Conservation (phyloP, 2,113 vertebrate species). For the Myotis yumanensis region DNA sequence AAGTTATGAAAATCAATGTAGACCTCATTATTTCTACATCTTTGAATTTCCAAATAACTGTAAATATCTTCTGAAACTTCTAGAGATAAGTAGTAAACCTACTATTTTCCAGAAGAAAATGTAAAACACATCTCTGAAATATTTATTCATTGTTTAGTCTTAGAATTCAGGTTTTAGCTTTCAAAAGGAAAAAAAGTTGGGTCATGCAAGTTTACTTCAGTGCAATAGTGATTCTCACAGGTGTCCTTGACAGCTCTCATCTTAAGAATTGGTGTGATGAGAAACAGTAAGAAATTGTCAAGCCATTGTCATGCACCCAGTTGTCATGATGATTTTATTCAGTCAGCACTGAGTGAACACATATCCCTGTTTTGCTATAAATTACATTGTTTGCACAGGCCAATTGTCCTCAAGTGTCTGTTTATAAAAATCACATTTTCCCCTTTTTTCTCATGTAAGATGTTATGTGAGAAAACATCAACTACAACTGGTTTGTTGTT, state of each 20-base stretch:
- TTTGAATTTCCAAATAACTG: constrained; percentile 50
- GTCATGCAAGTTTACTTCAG: background rate
- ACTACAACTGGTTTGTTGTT: too few relatives aligned
- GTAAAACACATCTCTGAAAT: constrained; percentile 36
- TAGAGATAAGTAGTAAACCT: background rate
- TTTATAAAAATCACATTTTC: constrained; percentile 49
- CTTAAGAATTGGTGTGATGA: constrained; percentile 37
- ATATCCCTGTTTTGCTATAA: constrained; percentile 49
- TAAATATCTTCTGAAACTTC: constrained; percentile 37
- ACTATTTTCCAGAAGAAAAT: constrained; percentile 37
- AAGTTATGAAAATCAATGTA: background rate
- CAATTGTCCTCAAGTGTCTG: constrained; percentile 22
- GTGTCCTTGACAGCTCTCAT: constrained; percentile 26
- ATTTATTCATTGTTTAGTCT: background rate
- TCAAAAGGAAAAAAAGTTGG: background rate
- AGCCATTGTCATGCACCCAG: constrained; percentile 34
- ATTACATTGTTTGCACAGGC: background rate
- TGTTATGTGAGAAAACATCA: background rate
- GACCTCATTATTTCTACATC: background rate
- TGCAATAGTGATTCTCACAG: background rate
- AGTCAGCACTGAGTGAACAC: constrained; percentile 40
- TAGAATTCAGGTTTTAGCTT: constrained; percentile 32
- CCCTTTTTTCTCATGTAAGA: background rate
- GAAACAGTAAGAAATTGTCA: constrained; percentile 52
- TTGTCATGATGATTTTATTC: constrained; percentile 65